These are phyloP conservation scores for Orthosia gracilis DNA, from an alignment of 2,888 invertebrate genomes.

Conservation along the genomic window DNA sequence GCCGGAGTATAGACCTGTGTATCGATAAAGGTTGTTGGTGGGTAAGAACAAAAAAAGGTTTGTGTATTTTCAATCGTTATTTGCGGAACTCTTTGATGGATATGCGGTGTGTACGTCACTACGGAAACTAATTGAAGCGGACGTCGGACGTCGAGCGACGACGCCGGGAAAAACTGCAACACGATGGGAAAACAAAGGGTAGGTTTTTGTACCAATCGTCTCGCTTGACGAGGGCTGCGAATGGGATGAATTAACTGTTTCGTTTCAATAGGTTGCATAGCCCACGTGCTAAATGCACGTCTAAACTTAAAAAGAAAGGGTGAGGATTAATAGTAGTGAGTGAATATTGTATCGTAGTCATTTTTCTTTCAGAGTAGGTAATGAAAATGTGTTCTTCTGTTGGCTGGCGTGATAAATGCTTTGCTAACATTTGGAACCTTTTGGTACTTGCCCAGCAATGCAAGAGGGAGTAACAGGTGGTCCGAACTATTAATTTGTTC, in stretches of 20 bases:
- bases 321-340: constrained; percentile 35
- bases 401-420: constrained; percentile 59
- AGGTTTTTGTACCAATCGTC: constrained; percentile 71
- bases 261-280: constrained; percentile 64
- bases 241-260: constrained; percentile 75
- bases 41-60: constrained; percentile 42
- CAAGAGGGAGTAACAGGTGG: constrained; percentile 50
- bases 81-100: constrained; percentile 63
- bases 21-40: constrained; percentile 7
- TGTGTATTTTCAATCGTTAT: constrained; percentile 60
- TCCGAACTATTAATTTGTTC: constrained; percentile 18
- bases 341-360: constrained; percentile 6
- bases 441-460: constrained; percentile 19
- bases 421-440: constrained; percentile 29
- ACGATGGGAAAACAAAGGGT: constrained; percentile 68
- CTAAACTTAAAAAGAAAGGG: constrained; percentile 23
- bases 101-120: constrained; percentile 61
- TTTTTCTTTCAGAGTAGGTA: constrained; percentile 49
- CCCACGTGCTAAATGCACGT: constrained; percentile 53
- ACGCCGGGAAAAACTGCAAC: constrained; percentile 67
- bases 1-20: neutral
- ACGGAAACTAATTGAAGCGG: constrained; percentile 74
- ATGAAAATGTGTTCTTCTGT: constrained; percentile 61
- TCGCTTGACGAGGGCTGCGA: constrained; percentile 60
- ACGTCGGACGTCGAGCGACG: constrained; percentile 41